A percentile compares a stretch with the other conserved stretches of the same genome.
Conservation (phyloP, 1,140 invertebrate genomes). For the Mamestra configurata region DNA sequence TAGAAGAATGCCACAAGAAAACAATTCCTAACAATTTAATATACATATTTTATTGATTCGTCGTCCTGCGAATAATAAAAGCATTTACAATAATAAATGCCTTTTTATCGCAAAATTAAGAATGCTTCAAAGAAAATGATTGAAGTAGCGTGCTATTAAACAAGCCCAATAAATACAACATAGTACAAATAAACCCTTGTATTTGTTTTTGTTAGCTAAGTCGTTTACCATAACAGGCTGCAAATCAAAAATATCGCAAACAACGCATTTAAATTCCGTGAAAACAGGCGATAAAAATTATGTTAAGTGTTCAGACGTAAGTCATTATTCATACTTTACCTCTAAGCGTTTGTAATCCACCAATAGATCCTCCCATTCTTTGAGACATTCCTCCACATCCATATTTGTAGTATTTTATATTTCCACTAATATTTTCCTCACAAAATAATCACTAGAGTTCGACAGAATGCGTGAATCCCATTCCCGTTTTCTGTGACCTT, state of each 20-base stretch:
- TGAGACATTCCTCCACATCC: slow-evolving; percentile 89
- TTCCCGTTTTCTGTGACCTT: slow-evolving; percentile 45
- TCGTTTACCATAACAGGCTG: slow-evolving; percentile 14
- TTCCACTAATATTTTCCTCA: slow-evolving; percentile 51
- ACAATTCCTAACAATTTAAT: not conserved
- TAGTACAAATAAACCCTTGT: too few species aligned
- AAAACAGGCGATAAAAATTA: slow-evolving; percentile 33
- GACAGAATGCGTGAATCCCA: slow-evolving; percentile 45
- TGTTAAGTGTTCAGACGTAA: not conserved
- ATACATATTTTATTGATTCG: not conserved
- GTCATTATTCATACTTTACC: slow-evolving; percentile 84
- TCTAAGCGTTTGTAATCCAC: slow-evolving; percentile 93
- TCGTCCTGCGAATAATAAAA: not conserved
- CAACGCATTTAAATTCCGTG: slow-evolving; percentile 23
- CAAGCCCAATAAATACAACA: not conserved
- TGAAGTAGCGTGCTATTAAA: not conserved
- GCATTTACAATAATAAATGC: too few species aligned
- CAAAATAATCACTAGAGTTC: slow-evolving; percentile 52
- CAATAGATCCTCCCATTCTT: slow-evolving; percentile 94
- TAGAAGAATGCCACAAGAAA: slow-evolving; percentile 83
- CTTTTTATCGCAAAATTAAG: not conserved
- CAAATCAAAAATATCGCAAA: slow-evolving; percentile 17
- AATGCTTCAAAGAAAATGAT: not conserved
- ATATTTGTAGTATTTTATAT: slow-evolving; percentile 69
- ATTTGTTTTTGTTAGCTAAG: not conserved